Percentiles rank a stretch among this genome's conserved stretches.
Evolutionary conservation across 2,113 vertebrate genomes (phyloP).

Genomic region (Equus przewalskii): DNA sequence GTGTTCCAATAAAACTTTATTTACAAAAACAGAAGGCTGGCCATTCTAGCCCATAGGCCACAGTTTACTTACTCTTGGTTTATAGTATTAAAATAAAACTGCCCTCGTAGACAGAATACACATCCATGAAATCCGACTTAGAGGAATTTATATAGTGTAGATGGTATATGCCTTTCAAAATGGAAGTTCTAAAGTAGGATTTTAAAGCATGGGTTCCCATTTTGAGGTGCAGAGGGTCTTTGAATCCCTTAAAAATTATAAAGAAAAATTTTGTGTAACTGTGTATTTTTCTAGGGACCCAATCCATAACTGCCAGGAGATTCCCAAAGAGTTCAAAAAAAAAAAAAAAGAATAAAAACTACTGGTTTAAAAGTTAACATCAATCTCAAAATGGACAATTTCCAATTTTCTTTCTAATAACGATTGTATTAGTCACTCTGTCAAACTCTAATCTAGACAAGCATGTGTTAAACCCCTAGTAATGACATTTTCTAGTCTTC

Average conservation of each 20-base stretch:
- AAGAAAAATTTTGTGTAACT: background rate
- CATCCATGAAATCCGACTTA: background rate
- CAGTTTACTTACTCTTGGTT: background rate
- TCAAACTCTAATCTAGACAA: background rate
- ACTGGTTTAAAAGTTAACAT: background rate
- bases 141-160: background rate
- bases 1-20: background rate
- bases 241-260: background rate
- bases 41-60: background rate
- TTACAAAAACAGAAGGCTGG: background rate
- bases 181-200: background rate
- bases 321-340: background rate
- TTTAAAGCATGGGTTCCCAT: background rate
- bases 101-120: background rate
- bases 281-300: background rate
- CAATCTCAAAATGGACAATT: background rate
- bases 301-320: background rate
- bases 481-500: no score
- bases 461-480: fast-evolving
- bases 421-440: background rate
- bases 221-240: background rate
- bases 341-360: background rate
- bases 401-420: background rate
- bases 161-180: background rate
- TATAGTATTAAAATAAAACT: background rate